These are phyloP conservation scores for Anolis apletophallus DNA, from an alignment of 2,797 vertebrate species.

Conservation along the genomic window DNA sequence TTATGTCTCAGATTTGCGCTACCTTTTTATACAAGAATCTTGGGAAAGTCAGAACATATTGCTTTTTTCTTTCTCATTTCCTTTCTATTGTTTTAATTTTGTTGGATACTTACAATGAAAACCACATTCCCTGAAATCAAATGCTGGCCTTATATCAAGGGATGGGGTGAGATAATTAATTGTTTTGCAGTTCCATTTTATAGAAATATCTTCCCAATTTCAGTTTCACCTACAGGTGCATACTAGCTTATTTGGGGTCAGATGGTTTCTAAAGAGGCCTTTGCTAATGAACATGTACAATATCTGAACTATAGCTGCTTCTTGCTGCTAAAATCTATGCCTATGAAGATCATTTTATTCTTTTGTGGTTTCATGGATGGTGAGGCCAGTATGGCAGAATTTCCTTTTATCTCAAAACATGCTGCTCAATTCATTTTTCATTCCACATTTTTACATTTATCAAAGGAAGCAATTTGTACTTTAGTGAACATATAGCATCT, in stretches of 20 bases:
- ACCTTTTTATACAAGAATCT: too few relatives aligned
- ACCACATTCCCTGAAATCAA: not conserved
- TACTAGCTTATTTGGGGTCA: not conserved
- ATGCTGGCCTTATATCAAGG: not conserved
- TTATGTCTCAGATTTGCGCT: too few relatives aligned
- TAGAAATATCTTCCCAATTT: not conserved
- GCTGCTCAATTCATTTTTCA: not conserved
- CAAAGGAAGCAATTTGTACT: not conserved
- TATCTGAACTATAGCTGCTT: not conserved
- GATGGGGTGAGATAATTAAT: not conserved
- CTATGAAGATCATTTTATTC: not conserved
- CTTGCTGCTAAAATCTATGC: not conserved
- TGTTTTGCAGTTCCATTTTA: not conserved
- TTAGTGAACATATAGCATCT: not conserved
- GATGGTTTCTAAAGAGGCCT: not conserved
- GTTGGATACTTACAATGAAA: conserved; percentile 21
- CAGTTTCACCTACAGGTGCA: not conserved
- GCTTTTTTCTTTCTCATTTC: not conserved
- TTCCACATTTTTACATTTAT: not conserved
- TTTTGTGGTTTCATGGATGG: not conserved
- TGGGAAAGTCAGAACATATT: not conserved
- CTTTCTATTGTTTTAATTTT: not conserved
- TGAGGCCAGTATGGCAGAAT: not conserved
- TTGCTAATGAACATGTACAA: not conserved
- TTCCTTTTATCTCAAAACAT: not conserved